phyloP scores from a whole-genome alignment of 2,797 vertebrate genomes.

The Spinibarbus caldwelli region DNA sequence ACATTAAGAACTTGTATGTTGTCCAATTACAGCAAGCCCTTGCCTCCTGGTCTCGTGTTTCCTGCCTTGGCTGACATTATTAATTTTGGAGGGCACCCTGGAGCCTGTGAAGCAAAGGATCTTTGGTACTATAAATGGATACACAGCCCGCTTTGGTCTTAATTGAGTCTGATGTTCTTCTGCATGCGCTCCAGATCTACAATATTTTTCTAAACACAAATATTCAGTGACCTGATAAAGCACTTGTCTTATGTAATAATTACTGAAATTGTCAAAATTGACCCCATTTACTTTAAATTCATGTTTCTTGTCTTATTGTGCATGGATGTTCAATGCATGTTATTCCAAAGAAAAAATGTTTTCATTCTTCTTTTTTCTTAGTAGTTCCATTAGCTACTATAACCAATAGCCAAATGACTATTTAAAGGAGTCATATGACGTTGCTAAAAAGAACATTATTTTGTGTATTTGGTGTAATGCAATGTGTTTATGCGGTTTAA shows the following conservation, averaged over 20 bases:
- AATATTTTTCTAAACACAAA: not conserved
- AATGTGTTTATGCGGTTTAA: no score
- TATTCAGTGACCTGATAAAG: slow-evolving; percentile 15
- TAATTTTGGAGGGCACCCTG: not conserved
- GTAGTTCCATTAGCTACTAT: not conserved
- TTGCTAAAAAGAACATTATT: no score
- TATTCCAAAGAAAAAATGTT: not conserved
- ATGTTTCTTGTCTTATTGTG: not conserved
- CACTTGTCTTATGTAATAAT: not conserved
- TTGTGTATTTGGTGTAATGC: no score
- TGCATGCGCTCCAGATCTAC: not conserved
- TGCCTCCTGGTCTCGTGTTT: not conserved
- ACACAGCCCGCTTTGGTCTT: not conserved
- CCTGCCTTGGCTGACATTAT: slow-evolving; percentile 12
- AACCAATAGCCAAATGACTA: not conserved
- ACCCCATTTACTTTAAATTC: not conserved
- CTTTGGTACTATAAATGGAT: slow-evolving; percentile 4
- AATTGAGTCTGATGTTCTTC: slow-evolving; percentile 27
- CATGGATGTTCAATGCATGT: not conserved
- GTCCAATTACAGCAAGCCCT: slow-evolving; percentile 15
- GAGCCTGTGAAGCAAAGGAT: not conserved
- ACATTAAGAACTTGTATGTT: not conserved
- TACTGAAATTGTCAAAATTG: not conserved
- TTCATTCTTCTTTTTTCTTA: not conserved
- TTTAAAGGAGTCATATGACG: no score